A percentile compares a stretch with the other conserved stretches of the same genome.
Conservation (phyloP, 2,797 vertebrate species). For the Propithecus deckenii region DNA sequence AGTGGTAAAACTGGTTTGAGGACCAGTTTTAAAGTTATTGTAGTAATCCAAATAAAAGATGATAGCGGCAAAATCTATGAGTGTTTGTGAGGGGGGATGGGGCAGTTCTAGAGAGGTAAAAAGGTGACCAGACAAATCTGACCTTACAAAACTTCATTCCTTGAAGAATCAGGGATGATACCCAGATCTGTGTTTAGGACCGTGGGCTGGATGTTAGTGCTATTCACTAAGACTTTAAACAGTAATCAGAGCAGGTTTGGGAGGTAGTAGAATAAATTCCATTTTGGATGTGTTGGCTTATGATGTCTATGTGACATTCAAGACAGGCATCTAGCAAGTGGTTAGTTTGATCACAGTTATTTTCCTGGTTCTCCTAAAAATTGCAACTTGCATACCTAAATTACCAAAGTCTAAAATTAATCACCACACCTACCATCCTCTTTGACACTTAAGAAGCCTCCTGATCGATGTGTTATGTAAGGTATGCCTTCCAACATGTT, state of each 20-base stretch:
- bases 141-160: not conserved
- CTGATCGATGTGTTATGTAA: not conserved
- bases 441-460: not conserved
- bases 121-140: not conserved
- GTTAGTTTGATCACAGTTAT: not conserved
- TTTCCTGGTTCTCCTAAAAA: not conserved
- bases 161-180: not conserved
- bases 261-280: not conserved
- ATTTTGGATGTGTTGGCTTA: not conserved
- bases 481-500: not conserved
- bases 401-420: not conserved
- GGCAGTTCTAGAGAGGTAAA: not conserved
- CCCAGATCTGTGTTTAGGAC: not conserved
- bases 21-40: not conserved
- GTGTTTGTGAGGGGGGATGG: too few species aligned
- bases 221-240: not conserved
- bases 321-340: not conserved
- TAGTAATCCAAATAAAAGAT: not conserved
- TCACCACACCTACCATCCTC: not conserved
- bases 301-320: not conserved
- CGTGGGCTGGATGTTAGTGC: not conserved
- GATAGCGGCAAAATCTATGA: not conserved
- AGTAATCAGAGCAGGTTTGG: not conserved
- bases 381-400: not conserved
- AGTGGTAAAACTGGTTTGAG: not conserved